Conservation (phyloP, 2,113 vertebrate genomes). For the Garra rufa region DNA sequence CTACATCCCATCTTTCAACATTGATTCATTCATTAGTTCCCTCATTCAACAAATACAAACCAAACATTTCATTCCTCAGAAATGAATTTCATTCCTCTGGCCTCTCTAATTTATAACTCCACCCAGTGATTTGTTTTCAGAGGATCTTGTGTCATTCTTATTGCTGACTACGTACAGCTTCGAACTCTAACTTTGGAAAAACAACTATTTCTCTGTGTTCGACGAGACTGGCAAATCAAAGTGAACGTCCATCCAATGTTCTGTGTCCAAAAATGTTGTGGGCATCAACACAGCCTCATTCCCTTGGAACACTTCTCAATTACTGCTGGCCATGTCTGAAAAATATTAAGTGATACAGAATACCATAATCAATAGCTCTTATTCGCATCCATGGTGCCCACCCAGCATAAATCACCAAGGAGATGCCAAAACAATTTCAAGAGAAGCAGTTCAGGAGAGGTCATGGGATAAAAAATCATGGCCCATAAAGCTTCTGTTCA, state of each 20-base stretch:
- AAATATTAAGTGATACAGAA: slow-evolving; percentile 2
- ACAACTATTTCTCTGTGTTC: not conserved
- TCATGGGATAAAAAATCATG: slow-evolving; percentile 6
- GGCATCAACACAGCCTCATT: not conserved
- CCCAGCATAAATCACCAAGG: not conserved
- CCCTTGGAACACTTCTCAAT: not conserved
- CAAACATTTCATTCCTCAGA: not conserved
- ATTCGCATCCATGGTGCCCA: not conserved
- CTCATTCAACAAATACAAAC: not conserved
- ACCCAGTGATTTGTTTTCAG: slow-evolving; percentile 38
- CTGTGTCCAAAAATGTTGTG: not conserved
- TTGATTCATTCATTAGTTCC: not conserved
- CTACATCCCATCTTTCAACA: not conserved
- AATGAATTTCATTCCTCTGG: not conserved
- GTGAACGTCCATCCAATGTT: not conserved
- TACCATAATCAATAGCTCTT: slow-evolving; percentile 15
- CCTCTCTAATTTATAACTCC: slow-evolving; percentile 9
- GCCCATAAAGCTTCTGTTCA: not conserved
- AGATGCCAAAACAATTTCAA: not conserved
- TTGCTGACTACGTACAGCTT: not conserved
- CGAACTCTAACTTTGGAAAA: slow-evolving; percentile 26
- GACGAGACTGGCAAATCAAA: not conserved
- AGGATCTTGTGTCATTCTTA: slow-evolving; percentile 35
- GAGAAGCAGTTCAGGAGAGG: not conserved
- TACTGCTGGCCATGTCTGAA: not conserved